phyloP scores from a whole-genome alignment of 2,113 vertebrate genomes.

The Trogon surrucura region DNA sequence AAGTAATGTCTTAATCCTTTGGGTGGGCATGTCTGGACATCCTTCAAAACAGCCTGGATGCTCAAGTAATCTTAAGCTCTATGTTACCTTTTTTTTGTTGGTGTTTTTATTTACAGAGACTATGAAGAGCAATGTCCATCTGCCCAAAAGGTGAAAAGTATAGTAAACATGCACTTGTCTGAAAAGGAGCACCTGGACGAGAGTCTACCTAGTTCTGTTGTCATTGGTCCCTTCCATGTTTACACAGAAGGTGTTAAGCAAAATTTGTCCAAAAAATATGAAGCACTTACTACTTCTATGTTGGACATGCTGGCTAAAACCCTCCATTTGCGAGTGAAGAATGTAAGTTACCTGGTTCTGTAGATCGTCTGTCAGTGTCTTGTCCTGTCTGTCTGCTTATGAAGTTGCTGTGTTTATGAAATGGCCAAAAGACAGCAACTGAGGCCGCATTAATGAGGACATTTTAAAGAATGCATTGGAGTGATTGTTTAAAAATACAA shows the following conservation, averaged over 20 bases:
- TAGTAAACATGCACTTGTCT: conserved; percentile 79
- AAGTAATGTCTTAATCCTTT: not conserved
- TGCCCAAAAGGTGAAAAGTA: conserved; percentile 76
- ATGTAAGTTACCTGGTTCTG: conserved; percentile 71
- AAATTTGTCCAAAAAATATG: conserved; percentile 81
- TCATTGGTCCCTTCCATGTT: conserved; percentile 90
- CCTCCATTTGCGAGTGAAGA: conserved; percentile 79
- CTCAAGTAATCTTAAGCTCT: not conserved
- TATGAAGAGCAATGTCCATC: conserved; percentile 71
- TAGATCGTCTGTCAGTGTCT: not conserved
- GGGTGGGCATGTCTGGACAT: not conserved
- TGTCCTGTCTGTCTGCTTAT: not conserved
- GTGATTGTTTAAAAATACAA: not conserved
- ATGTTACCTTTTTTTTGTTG: not conserved
- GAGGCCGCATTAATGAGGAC: not conserved
- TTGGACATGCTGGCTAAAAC: conserved; percentile 81
- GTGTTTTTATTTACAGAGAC: conserved; percentile 56
- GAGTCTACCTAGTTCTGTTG: conserved; percentile 80
- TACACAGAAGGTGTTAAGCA: conserved; percentile 78
- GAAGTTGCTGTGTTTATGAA: not conserved
- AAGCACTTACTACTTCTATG: conserved; percentile 77
- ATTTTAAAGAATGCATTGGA: not conserved
- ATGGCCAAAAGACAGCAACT: not conserved
- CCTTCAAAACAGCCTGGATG: not conserved
- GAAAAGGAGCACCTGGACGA: conserved; percentile 80